Percentiles rank a stretch among this genome's conserved stretches.
phyloP scores from a whole-genome alignment of 2,797 vertebrate species.

The Moxostoma hubbsi region DNA sequence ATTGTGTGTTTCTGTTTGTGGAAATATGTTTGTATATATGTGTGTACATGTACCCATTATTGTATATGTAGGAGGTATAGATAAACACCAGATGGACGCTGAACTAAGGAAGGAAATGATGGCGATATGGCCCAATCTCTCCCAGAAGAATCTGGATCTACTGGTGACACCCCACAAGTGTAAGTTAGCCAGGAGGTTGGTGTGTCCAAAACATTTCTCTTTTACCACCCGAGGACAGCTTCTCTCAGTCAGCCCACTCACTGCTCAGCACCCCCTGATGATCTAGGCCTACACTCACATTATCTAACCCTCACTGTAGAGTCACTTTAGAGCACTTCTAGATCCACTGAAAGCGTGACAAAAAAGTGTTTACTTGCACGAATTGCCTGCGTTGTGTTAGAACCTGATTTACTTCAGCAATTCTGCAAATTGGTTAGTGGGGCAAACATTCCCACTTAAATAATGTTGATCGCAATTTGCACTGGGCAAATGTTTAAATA shows the following conservation, averaged over 20 bases:
- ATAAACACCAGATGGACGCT: slow-evolving; percentile 96
- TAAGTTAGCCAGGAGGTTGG: slow-evolving; percentile 77
- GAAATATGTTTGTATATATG: slow-evolving; percentile 41
- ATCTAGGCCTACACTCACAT: slow-evolving; percentile 54
- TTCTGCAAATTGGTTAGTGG: neutral
- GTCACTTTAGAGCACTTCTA: neutral
- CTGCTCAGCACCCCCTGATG: slow-evolving; percentile 81
- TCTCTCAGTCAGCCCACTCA: slow-evolving; percentile 74
- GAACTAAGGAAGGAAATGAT: slow-evolving; percentile 96
- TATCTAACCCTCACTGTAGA: neutral
- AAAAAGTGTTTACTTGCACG: neutral
- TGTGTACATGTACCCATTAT: slow-evolving; percentile 38
- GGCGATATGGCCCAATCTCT: slow-evolving; percentile 96
- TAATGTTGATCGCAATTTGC: neutral
- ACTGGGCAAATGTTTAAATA: neutral
- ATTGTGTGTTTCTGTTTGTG: slow-evolving; percentile 25
- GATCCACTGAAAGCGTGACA: neutral
- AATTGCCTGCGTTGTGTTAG: too few relatives aligned
- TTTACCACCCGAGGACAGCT: slow-evolving; percentile 78
- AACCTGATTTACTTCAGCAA: neutral
- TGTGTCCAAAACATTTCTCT: slow-evolving; percentile 68
- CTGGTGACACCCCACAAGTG: slow-evolving; percentile 95
- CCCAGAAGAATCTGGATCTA: slow-evolving; percentile 93
- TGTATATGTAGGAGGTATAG: slow-evolving; percentile 77
- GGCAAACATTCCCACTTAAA: neutral